Evolutionary conservation across 2,797 vertebrate species (phyloP), one percentile per base, ranked within the genome.

Genomic region (Clamator glandarius): DNA sequence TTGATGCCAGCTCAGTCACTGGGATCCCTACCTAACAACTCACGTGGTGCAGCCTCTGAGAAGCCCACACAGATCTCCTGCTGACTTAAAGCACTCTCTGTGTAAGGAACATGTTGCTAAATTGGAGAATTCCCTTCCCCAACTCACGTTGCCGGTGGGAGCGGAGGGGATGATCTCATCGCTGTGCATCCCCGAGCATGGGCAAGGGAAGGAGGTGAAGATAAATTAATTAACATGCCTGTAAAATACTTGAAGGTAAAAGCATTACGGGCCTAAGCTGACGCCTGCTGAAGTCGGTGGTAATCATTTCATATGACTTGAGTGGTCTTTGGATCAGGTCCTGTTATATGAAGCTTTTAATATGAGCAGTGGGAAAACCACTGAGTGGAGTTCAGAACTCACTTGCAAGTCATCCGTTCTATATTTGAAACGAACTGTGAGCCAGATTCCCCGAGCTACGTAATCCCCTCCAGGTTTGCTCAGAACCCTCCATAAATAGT

Each of bases 401-500:
- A 52, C 90, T 89, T 96, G 64, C 88, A 77, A 93, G 29, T 90
- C 52, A 81, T 89, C 61, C 82, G 52, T 63, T 93, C 92, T 89
- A 7, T 64, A 51, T 93, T 83, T 90, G 81, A 77, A 68, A 59
- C 13, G 52, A 46, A 52, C 70, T 41, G 31, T 5, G 26, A 94
- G 46, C 73, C 93, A 78, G 39, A 61, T 62, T 69, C 94, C 15
- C 59, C 46, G 85, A 94, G 90, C 93, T 85, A 44, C 80, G 25
- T 46, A 82, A 93, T 90, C 88, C 80, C 68, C 55, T 83, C 86
- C 2, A 54, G 41, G 76, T 84, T 82, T 72, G 12, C 81, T 93
- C 84, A 62, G 86, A 90, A 89, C 78, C 89, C 92, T 74, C 35
- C 50, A 57, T 3, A 59, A 50, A 11, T 13, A 28, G 36, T 26